phyloP scores from a whole-genome alignment of 2,113 vertebrate genomes.

The Petrocephalus zakoni region DNA sequence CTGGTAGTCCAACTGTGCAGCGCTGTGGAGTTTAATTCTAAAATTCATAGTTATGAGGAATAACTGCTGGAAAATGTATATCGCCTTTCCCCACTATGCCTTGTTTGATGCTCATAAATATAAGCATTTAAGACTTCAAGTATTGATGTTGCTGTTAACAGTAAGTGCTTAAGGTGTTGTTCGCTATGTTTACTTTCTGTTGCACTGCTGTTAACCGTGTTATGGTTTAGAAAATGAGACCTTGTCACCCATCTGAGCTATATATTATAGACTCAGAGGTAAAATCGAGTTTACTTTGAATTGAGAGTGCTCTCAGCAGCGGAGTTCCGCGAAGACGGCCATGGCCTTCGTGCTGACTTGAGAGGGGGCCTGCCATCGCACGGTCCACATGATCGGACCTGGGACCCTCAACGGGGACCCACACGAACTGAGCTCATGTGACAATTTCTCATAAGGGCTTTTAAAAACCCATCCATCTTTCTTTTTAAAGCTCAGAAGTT shows the following conservation, averaged over 20 bases:
- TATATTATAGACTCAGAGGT: not conserved
- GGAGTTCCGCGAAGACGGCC: not conserved
- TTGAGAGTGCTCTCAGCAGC: not conserved
- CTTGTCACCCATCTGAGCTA: not conserved
- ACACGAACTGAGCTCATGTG: conserved; percentile 56
- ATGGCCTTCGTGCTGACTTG: not conserved
- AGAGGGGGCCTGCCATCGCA: not conserved
- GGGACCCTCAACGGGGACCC: conserved; percentile 36
- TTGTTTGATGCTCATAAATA: conserved; percentile 25
- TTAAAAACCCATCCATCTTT: conserved; percentile 39
- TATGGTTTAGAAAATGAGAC: not conserved
- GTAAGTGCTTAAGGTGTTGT: not conserved
- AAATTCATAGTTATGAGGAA: conserved; percentile 27
- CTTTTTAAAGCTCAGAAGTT: conserved; percentile 48
- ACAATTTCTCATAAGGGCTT: conserved; percentile 32
- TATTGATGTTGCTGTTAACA: not conserved
- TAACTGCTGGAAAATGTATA: conserved; percentile 29
- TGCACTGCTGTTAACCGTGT: not conserved
- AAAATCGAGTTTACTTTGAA: not conserved
- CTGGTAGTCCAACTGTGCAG: conserved; percentile 55
- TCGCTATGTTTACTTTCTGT: not conserved
- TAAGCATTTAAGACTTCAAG: not conserved
- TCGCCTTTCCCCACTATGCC: conserved; percentile 30
- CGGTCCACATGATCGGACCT: not conserved
- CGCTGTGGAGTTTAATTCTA: conserved; percentile 51